These are phyloP conservation scores for Hesperia comma DNA, from an alignment of 2,888 invertebrate species.

Conservation along the genomic window DNA sequence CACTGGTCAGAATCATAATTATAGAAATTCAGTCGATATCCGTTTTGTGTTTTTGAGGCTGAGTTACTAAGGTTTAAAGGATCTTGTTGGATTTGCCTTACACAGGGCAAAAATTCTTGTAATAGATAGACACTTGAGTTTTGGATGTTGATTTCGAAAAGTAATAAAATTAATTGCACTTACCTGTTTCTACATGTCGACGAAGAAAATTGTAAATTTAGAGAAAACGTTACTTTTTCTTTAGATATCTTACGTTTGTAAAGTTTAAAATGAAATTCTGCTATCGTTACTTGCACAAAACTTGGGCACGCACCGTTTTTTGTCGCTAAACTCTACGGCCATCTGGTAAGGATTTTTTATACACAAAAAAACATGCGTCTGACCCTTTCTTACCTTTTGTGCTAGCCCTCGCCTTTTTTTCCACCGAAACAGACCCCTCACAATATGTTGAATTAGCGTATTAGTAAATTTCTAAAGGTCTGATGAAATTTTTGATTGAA, in stretches of 20 bases:
- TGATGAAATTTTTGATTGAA: conserved; percentile 82
- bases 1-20: too few relatives aligned
- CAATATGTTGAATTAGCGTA: conserved; percentile 83
- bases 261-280: conserved; percentile 42
- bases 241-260: not conserved
- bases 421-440: conserved; percentile 67
- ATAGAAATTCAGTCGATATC: too few relatives aligned
- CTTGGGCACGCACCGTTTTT: conserved; percentile 80
- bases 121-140: too few relatives aligned
- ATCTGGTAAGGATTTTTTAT: conserved; percentile 80
- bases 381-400: conserved; percentile 83
- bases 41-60: too few relatives aligned
- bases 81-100: too few relatives aligned
- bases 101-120: too few relatives aligned
- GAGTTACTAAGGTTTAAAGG: too few relatives aligned
- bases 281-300: conserved; percentile 66
- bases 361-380: conserved; percentile 73
- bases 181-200: too few relatives aligned
- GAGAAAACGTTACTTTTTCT: too few relatives aligned
- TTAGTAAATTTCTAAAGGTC: conserved; percentile 78
- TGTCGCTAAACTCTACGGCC: conserved; percentile 78
- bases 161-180: too few relatives aligned
- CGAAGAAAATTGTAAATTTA: too few relatives aligned
- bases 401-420: conserved; percentile 72
- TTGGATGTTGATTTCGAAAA: too few relatives aligned